phyloP scores from a whole-genome alignment of 2,888 invertebrate species.

The Aricia artaxerxes region DNA sequence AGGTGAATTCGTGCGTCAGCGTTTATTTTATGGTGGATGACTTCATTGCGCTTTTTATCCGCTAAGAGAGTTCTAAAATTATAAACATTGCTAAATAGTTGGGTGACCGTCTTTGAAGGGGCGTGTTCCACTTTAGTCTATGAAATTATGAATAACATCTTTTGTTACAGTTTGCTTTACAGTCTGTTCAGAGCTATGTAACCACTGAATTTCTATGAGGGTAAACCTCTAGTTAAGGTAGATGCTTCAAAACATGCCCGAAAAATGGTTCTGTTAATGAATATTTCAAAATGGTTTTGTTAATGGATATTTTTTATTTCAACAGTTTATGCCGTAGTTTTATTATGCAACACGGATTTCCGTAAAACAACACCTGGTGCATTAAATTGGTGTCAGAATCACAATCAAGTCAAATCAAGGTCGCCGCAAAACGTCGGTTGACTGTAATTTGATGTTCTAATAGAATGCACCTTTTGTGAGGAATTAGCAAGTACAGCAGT shows the following conservation, averaged over 20 bases:
- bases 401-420: constrained; percentile 40
- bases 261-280: not conserved
- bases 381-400: constrained; percentile 36
- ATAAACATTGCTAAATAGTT: not conserved
- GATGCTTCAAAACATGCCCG: not conserved
- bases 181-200: no score
- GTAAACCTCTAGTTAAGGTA: not conserved
- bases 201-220: not conserved
- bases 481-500: constrained; percentile 12
- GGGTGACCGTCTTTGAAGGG: not conserved
- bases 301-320: not conserved
- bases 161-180: not conserved
- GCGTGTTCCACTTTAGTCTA: not conserved
- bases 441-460: constrained; percentile 8
- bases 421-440: not conserved
- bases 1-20: constrained; percentile 29
- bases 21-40: constrained; percentile 26
- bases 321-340: not conserved
- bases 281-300: not conserved
- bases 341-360: constrained; percentile 39
- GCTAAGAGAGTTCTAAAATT: not conserved
- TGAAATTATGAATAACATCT: not conserved
- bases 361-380: constrained; percentile 42
- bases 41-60: constrained; percentile 19
- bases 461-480: constrained; percentile 13